A percentile compares a stretch with the other conserved stretches of the same genome.
Evolutionary conservation across 2,113 vertebrate genomes (phyloP).

Genomic region (Podarcis raffonei): DNA sequence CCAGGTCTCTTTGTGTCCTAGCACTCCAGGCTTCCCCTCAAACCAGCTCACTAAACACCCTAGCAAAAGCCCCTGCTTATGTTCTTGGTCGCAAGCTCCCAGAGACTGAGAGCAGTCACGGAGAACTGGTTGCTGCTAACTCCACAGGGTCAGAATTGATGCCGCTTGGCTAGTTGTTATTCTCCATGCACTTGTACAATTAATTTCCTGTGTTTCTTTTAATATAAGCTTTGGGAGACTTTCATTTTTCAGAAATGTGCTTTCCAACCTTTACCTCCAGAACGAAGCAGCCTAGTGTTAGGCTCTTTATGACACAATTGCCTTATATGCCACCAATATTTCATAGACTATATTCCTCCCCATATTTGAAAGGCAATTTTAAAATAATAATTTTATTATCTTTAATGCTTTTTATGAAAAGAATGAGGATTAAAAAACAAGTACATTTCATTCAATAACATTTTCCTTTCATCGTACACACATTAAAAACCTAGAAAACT

Average conservation of each 20-base stretch:
- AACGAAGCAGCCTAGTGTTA: background rate
- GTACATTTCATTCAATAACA: background rate
- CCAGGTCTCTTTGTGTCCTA: too few species aligned
- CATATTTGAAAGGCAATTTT: too few species aligned
- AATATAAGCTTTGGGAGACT: background rate
- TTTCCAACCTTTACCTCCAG: background rate
- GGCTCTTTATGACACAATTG: background rate
- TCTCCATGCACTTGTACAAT: background rate
- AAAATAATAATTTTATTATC: background rate
- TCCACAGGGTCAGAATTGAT: background rate
- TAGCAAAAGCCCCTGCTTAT: background rate
- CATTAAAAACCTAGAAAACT: background rate
- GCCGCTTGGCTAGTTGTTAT: background rate
- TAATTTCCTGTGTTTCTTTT: background rate
- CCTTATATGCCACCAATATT: background rate
- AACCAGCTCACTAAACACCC: background rate
- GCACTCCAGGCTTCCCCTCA: too few species aligned
- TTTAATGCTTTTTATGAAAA: conserved; percentile 5
- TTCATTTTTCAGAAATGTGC: background rate
- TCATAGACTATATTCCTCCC: background rate
- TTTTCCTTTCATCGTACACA: background rate
- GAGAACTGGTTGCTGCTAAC: too few species aligned
- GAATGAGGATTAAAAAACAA: background rate
- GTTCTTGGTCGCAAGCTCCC: too few species aligned
- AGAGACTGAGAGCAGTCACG: too few species aligned